These are phyloP conservation scores for Hydrochoerus hydrochaeris DNA, from an alignment of 2,113 vertebrate species.

Conservation along the genomic window DNA sequence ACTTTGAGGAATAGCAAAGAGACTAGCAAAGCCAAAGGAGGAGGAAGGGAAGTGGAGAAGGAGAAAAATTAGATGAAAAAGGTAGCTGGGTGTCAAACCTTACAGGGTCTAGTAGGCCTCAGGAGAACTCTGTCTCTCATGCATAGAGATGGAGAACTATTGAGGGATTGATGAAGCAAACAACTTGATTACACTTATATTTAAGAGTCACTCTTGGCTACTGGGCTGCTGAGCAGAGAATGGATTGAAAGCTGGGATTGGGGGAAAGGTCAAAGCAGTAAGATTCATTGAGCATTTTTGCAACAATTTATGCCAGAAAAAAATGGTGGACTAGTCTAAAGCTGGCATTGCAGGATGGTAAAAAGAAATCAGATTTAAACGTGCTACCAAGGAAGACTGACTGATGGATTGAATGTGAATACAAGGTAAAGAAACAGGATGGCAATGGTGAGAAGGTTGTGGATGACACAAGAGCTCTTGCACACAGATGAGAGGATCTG, in stretches of 20 bases:
- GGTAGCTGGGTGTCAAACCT: neutral
- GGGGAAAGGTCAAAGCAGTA: neutral
- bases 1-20: neutral
- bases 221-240: neutral
- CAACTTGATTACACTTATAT: neutral
- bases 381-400: neutral
- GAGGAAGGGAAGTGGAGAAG: neutral
- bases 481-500: neutral
- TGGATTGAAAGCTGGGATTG: neutral
- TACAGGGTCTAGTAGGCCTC: fast-evolving
- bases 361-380: neutral
- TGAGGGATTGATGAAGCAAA: neutral
- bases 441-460: neutral
- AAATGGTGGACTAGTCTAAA: neutral
- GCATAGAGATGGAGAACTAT: neutral
- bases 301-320: neutral
- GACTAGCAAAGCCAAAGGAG: neutral
- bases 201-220: neutral
- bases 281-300: neutral
- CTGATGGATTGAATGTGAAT: neutral
- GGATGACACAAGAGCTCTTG: neutral
- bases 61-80: neutral
- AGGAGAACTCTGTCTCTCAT: neutral
- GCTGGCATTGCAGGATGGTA: neutral
- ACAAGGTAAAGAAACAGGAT: neutral